These are phyloP conservation scores for Hyposoter dolosus DNA, from an alignment of 2,888 invertebrate species.

Conservation along the genomic window DNA sequence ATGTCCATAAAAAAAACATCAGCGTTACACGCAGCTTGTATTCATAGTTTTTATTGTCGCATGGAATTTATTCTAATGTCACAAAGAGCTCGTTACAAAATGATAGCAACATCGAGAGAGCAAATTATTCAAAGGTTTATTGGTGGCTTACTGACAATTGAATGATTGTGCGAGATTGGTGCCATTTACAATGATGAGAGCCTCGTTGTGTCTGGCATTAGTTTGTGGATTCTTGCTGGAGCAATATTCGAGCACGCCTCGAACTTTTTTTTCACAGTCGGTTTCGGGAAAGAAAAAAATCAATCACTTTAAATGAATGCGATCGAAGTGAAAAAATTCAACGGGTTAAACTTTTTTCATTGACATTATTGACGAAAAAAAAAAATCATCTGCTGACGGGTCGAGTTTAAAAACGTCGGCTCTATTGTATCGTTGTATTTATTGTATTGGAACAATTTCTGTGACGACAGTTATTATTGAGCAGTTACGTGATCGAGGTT, in stretches of 20 bases:
- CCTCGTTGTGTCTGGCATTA: slow-evolving; percentile 11
- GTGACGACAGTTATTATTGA: neutral
- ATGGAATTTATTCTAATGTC: neutral
- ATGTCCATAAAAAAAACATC: neutral
- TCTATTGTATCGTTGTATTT: neutral
- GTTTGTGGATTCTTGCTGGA: neutral
- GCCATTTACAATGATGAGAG: slow-evolving; percentile 35
- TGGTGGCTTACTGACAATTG: slow-evolving; percentile 50
- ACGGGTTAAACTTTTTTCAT: neutral
- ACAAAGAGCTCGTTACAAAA: neutral
- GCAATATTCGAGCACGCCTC: neutral
- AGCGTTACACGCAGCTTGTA: neutral
- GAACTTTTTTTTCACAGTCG: neutral
- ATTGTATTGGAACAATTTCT: neutral
- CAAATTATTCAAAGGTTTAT: slow-evolving; percentile 23
- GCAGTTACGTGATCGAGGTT: neutral
- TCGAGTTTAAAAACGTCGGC: neutral
- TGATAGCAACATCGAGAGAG: neutral
- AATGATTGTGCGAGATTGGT: slow-evolving; percentile 62
- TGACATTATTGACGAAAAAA: neutral
- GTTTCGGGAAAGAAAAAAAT: neutral
- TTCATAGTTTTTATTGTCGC: neutral
- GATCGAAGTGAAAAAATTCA: neutral
- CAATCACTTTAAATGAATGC: neutral
- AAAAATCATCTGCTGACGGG: neutral